Conservation (phyloP, 2,888 invertebrate species). For the Agrochola macilenta region DNA sequence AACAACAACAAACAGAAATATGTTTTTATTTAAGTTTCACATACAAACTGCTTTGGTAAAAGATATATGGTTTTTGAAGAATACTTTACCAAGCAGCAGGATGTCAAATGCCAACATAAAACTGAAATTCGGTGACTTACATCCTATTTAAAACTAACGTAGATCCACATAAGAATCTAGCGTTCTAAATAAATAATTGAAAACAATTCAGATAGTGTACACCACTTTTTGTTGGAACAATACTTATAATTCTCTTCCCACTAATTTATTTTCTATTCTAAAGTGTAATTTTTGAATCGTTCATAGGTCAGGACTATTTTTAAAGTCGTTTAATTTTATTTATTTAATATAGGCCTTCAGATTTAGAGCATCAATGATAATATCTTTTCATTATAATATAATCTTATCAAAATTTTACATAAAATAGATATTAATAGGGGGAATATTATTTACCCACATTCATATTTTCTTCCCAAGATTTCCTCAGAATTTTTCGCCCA, state of each 20-base stretch:
- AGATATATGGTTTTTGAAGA: background rate
- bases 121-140: conserved; percentile 48
- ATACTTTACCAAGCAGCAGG: conserved; percentile 23
- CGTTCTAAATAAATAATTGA: conserved; percentile 59
- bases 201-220: conserved; percentile 40
- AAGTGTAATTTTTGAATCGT: conserved; percentile 30
- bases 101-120: conserved; percentile 36
- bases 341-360: background rate
- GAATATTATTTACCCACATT: background rate
- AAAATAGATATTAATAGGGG: too few species aligned
- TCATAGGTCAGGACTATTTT: background rate
- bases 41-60: too few species aligned
- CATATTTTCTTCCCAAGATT: background rate
- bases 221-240: conserved; percentile 36
- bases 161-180: conserved; percentile 53
- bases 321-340: background rate
- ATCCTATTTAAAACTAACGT: conserved; percentile 47
- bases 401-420: too few species aligned
- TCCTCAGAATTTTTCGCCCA: background rate
- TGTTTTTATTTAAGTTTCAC: background rate
- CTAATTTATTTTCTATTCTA: conserved; percentile 28
- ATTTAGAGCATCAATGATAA: conserved; percentile 26
- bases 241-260: conserved; percentile 32
- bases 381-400: conserved; percentile 3
- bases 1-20: background rate